Evolutionary conservation across 2,888 invertebrate genomes (phyloP).

Genomic region (Drosophila atroscutellata): DNA sequence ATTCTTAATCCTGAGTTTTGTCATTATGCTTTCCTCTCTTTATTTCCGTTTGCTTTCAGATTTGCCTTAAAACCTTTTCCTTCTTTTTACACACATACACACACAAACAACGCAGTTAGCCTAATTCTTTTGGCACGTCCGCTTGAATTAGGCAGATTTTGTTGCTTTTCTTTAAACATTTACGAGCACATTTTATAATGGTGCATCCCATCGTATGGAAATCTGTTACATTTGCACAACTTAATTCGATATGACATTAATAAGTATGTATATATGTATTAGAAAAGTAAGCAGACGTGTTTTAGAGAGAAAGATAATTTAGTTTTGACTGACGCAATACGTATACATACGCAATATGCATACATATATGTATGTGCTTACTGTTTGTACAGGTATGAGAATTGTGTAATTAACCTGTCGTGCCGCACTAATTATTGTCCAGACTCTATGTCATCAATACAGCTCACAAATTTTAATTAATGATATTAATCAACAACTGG

Average conservation of each 20-base stretch:
- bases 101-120: conserved; percentile 1
- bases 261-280: background rate
- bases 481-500: background rate
- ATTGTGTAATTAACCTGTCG: background rate
- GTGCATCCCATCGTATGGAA: conserved; percentile 33
- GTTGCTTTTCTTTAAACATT: conserved; percentile 23
- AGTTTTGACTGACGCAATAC: too few species aligned
- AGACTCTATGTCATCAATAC: background rate
- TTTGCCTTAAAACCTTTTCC: conserved; percentile 51
- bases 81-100: background rate
- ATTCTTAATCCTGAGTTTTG: conserved; percentile 78
- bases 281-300: too few species aligned
- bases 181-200: conserved; percentile 47
- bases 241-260: background rate
- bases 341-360: too few species aligned
- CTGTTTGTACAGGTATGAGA: background rate
- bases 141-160: conserved; percentile 68
- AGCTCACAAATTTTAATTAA: background rate
- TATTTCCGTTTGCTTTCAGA: conserved; percentile 60
- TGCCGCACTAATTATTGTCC: background rate
- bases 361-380: background rate
- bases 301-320: too few species aligned
- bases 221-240: conserved; percentile 11
- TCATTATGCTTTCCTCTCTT: conserved; percentile 67
- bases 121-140: conserved; percentile 22